Evolutionary conservation across 2,888 invertebrate genomes (phyloP).

Genomic region (Nudaria mundana): DNA sequence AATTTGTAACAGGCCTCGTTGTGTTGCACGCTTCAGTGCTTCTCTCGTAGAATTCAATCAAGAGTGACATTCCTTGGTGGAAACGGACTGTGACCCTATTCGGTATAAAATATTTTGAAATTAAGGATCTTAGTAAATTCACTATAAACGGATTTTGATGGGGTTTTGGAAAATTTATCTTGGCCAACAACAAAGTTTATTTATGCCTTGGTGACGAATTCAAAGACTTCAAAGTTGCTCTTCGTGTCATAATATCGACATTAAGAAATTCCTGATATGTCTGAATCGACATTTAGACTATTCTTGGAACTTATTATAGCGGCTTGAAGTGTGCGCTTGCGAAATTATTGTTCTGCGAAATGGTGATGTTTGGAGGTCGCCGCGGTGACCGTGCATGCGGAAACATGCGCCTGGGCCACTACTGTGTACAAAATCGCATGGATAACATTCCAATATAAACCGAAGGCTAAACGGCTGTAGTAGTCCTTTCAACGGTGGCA

Average conservation of each 20-base stretch:
- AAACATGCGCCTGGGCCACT: constrained; percentile 15
- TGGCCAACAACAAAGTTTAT: too few relatives aligned
- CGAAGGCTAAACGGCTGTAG: too few relatives aligned
- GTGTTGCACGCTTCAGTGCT: constrained; percentile 12
- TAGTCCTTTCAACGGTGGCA: too few relatives aligned
- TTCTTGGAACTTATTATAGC: constrained; percentile 30
- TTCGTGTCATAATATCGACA: constrained; percentile 1
- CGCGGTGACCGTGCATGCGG: constrained; percentile 12
- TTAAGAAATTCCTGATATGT: constrained; percentile 5
- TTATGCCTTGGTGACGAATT: too few relatives aligned
- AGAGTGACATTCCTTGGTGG: constrained; percentile 17
- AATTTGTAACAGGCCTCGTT: constrained; percentile 11
- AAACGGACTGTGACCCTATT: constrained; percentile 18
- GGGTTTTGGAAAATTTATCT: too few relatives aligned
- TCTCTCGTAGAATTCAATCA: constrained; percentile 12
- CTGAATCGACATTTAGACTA: constrained; percentile 23
- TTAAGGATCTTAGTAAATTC: background rate
- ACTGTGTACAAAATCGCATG: background rate
- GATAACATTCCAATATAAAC: background rate
- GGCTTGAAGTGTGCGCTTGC: constrained; percentile 19
- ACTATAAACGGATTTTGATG: too few relatives aligned
- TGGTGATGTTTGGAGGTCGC: constrained; percentile 33
- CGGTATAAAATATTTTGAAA: background rate
- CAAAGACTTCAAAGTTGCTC: too few relatives aligned
- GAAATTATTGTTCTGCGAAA: constrained; percentile 31